A percentile compares a stretch with the other conserved stretches of the same genome.
These are phyloP conservation scores for Apis dorsata DNA, from an alignment of 1,140 invertebrate genomes.

Conservation along the genomic window DNA sequence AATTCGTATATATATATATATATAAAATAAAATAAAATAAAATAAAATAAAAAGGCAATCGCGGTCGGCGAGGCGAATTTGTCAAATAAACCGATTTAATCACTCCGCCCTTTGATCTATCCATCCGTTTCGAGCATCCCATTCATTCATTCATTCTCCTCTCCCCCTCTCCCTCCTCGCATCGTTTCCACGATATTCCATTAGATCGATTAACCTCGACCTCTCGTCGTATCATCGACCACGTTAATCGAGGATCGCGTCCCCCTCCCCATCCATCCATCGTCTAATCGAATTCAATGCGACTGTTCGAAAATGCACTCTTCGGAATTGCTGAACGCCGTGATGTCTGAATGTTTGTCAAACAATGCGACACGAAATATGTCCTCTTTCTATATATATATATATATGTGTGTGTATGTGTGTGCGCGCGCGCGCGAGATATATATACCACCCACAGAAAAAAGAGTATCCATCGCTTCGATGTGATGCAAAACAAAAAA, in stretches of 20 bases:
- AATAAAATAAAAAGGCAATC: neutral
- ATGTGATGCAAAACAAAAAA: neutral
- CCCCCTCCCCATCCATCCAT: neutral
- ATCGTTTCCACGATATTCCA: conserved; percentile 11
- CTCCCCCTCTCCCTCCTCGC: neutral
- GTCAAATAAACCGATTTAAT: conserved; percentile 20
- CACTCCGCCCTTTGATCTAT: conserved; percentile 19
- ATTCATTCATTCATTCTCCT: neutral
- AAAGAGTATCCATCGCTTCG: conserved; percentile 36
- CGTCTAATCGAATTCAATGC: conserved; percentile 39
- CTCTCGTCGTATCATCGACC: neutral
- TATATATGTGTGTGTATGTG: neutral
- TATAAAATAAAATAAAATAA: neutral
- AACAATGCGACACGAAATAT: conserved; percentile 66
- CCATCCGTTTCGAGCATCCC: neutral
- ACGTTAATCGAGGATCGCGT: conserved; percentile 16
- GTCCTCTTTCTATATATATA: neutral
- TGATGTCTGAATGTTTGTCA: conserved; percentile 76
- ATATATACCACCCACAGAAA: conserved; percentile 28
- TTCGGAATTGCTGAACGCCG: conserved; percentile 76
- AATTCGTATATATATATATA: too few relatives aligned
- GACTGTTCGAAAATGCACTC: conserved; percentile 72
- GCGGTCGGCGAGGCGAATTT: conserved; percentile 1
- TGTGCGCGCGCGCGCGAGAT: too few relatives aligned
- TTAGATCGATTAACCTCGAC: conserved; percentile 39